Evolutionary conservation across 1,140 invertebrate species (phyloP).

Genomic region (Drosophila punjabiensis): DNA sequence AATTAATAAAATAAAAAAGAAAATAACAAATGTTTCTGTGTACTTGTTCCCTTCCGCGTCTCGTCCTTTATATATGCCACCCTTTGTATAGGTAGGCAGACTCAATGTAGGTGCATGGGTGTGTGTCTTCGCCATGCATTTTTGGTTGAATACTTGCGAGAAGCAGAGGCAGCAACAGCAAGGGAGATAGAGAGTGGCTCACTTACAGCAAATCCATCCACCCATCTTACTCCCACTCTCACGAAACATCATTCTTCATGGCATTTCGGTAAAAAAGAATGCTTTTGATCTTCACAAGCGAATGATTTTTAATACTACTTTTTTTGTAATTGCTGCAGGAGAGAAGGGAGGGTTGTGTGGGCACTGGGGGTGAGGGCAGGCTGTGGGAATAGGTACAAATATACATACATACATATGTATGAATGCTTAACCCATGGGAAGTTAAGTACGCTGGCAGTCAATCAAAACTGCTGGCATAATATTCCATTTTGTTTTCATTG

Average conservation of each 20-base stretch:
- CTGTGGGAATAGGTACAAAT: neutral
- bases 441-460: constrained; percentile 62
- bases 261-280: constrained; percentile 83
- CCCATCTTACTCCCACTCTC: constrained; percentile 8
- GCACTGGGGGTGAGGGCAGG: neutral
- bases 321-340: constrained; percentile 43
- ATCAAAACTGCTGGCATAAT: constrained; percentile 53
- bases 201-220: constrained; percentile 47
- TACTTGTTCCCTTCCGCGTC: neutral
- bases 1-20: no score
- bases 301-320: constrained; percentile 85
- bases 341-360: neutral
- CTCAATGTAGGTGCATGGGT: constrained; percentile 21
- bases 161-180: constrained; percentile 26
- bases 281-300: constrained; percentile 85
- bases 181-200: constrained; percentile 45
- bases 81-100: constrained; percentile 64
- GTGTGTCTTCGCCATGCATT: constrained; percentile 58
- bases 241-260: constrained; percentile 72
- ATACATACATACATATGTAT: neutral
- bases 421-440: constrained; percentile 20
- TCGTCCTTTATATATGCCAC: neutral
- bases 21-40: neutral
- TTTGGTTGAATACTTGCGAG: constrained; percentile 75
- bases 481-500: constrained; percentile 15